A percentile compares a stretch with the other conserved stretches of the same genome.
These are phyloP conservation scores for Allygus modestus DNA, from an alignment of 2,888 invertebrate genomes.

Conservation along the genomic window DNA sequence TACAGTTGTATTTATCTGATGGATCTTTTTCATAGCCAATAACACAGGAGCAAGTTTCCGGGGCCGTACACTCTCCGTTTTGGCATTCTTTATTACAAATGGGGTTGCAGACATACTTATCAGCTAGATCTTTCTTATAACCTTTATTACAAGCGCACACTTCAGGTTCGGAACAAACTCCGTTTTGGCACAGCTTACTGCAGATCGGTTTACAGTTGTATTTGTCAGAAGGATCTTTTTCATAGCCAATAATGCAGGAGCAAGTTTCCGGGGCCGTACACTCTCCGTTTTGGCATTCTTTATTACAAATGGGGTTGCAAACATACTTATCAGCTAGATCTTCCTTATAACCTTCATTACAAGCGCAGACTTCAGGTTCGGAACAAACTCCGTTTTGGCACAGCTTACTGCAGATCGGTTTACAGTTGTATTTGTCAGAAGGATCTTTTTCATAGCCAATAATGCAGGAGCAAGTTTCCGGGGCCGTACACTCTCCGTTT, in stretches of 20 bases:
- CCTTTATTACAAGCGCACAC: too few relatives aligned
- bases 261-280: slow-evolving; percentile 49
- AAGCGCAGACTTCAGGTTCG: slow-evolving; percentile 43
- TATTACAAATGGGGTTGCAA: slow-evolving; percentile 41
- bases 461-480: background rate
- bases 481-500: slow-evolving; percentile 27
- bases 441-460: slow-evolving; percentile 1
- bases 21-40: too few relatives aligned
- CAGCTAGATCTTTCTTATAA: too few relatives aligned
- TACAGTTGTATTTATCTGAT: too few relatives aligned
- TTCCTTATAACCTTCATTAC: slow-evolving; percentile 11
- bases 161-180: too few relatives aligned
- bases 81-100: too few relatives aligned
- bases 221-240: too few relatives aligned
- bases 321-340: background rate
- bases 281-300: slow-evolving; percentile 4
- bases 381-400: slow-evolving; percentile 44
- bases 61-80: too few relatives aligned
- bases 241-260: slow-evolving; percentile 40
- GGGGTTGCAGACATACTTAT: too few relatives aligned
- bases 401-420: background rate
- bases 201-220: too few relatives aligned
- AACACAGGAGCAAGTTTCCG: too few relatives aligned
- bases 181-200: too few relatives aligned
- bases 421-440: background rate